Conservation (phyloP, 2,113 vertebrate genomes). For the Oryzias melastigma region DNA sequence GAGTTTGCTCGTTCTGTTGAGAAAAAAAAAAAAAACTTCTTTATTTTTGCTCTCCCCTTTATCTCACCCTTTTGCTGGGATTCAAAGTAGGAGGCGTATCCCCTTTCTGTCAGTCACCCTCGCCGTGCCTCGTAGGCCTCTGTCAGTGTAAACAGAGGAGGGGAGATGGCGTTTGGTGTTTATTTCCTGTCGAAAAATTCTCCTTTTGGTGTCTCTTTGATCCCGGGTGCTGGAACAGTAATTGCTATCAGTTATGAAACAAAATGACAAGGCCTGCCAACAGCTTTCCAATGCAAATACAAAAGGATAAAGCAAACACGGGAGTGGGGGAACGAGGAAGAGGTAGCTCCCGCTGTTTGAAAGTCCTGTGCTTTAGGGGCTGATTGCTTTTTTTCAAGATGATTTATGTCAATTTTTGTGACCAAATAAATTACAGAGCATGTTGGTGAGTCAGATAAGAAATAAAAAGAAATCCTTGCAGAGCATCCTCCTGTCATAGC, state of each 20-base stretch:
- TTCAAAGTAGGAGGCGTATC: constrained; percentile 63
- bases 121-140: constrained; percentile 50
- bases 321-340: constrained; percentile 3
- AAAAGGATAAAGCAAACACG: constrained; percentile 22
- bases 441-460: constrained; percentile 5
- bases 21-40: constrained; percentile 9
- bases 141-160: constrained; percentile 69
- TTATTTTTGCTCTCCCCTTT: neutral
- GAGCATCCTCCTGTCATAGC: constrained; percentile 22
- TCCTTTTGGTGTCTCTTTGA: constrained; percentile 70
- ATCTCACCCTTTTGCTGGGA: constrained; percentile 12
- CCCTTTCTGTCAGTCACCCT: constrained; percentile 67
- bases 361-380: constrained; percentile 1
- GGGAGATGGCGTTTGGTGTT: constrained; percentile 51
- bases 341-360: constrained; percentile 19
- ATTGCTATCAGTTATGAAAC: constrained; percentile 68
- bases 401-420: constrained; percentile 15
- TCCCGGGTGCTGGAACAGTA: constrained; percentile 56
- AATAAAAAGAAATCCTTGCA: constrained; percentile 23
- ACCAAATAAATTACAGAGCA: constrained; percentile 1
- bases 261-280: constrained; percentile 61
- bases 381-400: neutral
- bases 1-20: constrained; percentile 33
- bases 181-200: constrained; percentile 52
- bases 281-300: constrained; percentile 53